Percentiles rank a stretch among this genome's conserved stretches.
Evolutionary conservation across 37 sponge, comb jelly and placozoan species (phyloP).

Genomic region (Haliclona indistincta): DNA sequence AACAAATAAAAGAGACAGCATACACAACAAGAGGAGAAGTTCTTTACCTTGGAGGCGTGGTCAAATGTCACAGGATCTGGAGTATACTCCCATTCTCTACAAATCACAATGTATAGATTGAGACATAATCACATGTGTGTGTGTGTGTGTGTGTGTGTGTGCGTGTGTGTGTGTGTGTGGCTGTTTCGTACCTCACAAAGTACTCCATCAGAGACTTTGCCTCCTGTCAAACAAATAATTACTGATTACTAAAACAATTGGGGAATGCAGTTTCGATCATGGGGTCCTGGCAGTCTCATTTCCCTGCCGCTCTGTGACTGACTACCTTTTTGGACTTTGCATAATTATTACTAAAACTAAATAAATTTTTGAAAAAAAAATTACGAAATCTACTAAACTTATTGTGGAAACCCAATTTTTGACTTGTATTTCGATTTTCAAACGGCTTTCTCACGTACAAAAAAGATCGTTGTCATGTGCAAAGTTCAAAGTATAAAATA

Average conservation of each 20-base stretch:
- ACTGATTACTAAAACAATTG: too few species aligned
- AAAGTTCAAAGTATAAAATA: neutral
- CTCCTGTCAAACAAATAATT: slow-evolving; percentile 5
- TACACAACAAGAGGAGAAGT: neutral
- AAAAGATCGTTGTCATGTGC: neutral
- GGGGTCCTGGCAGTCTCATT: too few species aligned
- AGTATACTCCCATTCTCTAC: neutral
- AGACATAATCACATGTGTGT: neutral
- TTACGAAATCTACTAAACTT: too few species aligned
- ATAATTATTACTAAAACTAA: too few species aligned
- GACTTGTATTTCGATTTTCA: too few species aligned
- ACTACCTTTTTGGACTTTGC: too few species aligned
- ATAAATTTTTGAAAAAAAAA: too few species aligned
- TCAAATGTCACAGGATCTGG: neutral
- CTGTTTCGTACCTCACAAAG: neutral
- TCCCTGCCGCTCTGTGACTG: too few species aligned
- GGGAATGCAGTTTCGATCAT: too few species aligned
- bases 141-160: slow-evolving; percentile 1
- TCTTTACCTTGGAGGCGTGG: neutral
- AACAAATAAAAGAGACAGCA: neutral
- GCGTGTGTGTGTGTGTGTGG: slow-evolving; percentile 10
- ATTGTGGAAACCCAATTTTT: too few species aligned
- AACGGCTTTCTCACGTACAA: too few species aligned
- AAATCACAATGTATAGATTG: neutral
- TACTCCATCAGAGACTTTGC: slow-evolving; percentile 31